A percentile compares a stretch with the other conserved stretches of the same genome.
Evolutionary conservation across 2,888 invertebrate species (phyloP).

Genomic region (Seladonia tumulorum): DNA sequence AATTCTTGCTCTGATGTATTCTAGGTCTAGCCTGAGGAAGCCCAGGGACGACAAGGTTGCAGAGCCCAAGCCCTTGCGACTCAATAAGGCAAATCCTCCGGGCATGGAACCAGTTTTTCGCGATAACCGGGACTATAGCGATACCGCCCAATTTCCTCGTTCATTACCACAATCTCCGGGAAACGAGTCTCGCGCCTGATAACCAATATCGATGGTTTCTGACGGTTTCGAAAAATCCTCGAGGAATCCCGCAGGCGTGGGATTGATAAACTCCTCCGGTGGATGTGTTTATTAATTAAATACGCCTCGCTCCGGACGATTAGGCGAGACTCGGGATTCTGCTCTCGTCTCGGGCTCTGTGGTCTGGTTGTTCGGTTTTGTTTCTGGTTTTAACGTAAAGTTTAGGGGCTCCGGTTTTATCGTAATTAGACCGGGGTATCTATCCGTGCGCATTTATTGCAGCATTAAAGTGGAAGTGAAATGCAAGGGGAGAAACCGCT

Average conservation of each 20-base stretch:
- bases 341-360: background rate
- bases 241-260: background rate
- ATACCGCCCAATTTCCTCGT: slow-evolving; percentile 28
- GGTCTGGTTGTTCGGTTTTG: background rate
- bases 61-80: slow-evolving; percentile 3
- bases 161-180: slow-evolving; percentile 30
- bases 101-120: slow-evolving; percentile 36
- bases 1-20: slow-evolving; percentile 13
- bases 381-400: background rate
- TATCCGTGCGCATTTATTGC: background rate
- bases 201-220: background rate
- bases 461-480: background rate
- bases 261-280: background rate
- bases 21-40: background rate
- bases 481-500: background rate
- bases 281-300: background rate
- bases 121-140: slow-evolving; percentile 16
- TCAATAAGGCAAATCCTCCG: slow-evolving; percentile 31
- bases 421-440: background rate
- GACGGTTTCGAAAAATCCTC: background rate
- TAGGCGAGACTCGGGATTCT: background rate
- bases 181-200: background rate
- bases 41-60: slow-evolving; percentile 29
- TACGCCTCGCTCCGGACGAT: background rate
- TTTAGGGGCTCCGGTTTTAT: background rate